Base-by-base conservation (phyloP, 2,113 vertebrate species). In the Leptobrachium leishanense region DNA sequence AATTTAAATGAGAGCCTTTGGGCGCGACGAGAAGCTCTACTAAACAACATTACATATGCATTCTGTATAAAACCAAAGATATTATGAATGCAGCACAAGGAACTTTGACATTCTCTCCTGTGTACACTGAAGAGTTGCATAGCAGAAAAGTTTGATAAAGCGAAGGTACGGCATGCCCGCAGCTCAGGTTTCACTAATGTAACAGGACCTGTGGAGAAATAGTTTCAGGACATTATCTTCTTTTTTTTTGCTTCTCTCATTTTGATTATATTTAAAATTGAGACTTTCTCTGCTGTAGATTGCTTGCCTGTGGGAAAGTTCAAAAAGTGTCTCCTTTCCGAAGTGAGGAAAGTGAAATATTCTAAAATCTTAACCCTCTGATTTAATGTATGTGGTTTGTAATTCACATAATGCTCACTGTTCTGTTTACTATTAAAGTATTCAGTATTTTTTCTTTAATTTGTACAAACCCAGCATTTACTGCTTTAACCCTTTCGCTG, bases 231-330 rank as follows among this genome's bases (percentile, higher is more conserved):
- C 75, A 76, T 76, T 76, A 68, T 68, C 64, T 68, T 68, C 55
- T 31, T 74, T 43, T 74, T 55, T 76, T 76, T 44, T 39, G 43
- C 65, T 57, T 65, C 40, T 76, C 65, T 13, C 40, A 68, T 55
- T 55, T 71, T 71, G 31, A 71, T 46, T 71, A 50, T 10, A 55
- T 68, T 76, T 76, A 68, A n/a, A 40, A 7, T 68, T 67, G 55
- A 43, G 46, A 57, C 65, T 57, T 43, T 57, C 50, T 68, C 64
- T 13, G 40, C 55, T 59, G 9, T 59, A 55, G 65, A 68, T 76
- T 50, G 66, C 75, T 76, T 76, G 75, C 75, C 75, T 76, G 75
- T 68, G 75, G 65, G 74, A 68, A 20, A 55, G 64, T 76, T 68
- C 15, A 12, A 55, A 75, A 75, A 64, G 43, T 63, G 50, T 55